Evolutionary conservation across 2,113 vertebrate genomes (phyloP), one percentile per base, ranked within the genome.

Genomic region (Lontra canadensis): DNA sequence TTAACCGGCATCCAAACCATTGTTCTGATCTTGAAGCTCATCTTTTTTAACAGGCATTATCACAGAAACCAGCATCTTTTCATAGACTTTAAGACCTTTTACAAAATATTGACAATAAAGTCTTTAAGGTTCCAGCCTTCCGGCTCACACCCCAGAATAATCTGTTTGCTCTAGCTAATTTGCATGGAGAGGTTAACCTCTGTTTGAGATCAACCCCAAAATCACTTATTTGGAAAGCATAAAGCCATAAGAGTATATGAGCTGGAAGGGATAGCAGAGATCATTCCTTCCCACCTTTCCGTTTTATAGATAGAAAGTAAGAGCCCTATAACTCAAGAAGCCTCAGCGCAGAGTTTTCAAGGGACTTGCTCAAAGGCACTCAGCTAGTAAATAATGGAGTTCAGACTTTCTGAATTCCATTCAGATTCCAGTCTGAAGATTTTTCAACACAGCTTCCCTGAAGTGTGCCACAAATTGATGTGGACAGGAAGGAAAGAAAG

Each of bases 1-100:
- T 91, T 96, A 96, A 78, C 73, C 44, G 85, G 87, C 61, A 18
- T 81, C 82, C 73, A 93, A 89, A 95, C 95, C 90, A 87, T 71
- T 82, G 78, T 79, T 88, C 42, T 82, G 26, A 88, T 0, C 0
- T 67, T 31, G 78, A 94, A 79, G 67, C 86, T 97, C 49, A 84
- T 92, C 85, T 96, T 97, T 82, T 63, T 87, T 97, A 88, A 89
- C 0, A 0, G 52, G 42, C 34, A 55, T 97, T 96, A 95, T 83
- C 49, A 39, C 12, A 84, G 57, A 65, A 47, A 31, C 52, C n/a
- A 18, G 55, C 69, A 11, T 90, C 82, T 97, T 91, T 87, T 96
- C 52, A 11, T 11, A 71, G 90, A 87, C 71, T 36, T 57, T 73
- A 84, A 95, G 57, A 44, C 61, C 13, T 61, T 85, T 92, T 88